A percentile compares a stretch with the other conserved stretches of the same genome.
Conservation (phyloP, 2,113 vertebrate genomes). For the Corythornis madagascariensis region DNA sequence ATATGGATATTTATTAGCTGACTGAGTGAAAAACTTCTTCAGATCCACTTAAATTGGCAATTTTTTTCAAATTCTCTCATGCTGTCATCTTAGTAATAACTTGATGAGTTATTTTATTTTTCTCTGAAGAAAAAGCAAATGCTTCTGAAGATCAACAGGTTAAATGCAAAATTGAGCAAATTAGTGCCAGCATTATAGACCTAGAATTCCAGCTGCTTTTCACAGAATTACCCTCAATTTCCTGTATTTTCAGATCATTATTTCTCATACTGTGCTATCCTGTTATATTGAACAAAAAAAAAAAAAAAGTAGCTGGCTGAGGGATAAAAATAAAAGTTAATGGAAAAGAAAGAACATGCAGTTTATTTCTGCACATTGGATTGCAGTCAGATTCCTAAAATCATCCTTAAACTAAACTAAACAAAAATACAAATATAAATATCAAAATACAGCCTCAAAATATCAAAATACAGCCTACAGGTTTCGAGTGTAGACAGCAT, state of each 20-base stretch:
- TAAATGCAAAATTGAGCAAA: neutral
- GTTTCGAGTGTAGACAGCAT: neutral
- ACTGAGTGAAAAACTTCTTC: neutral
- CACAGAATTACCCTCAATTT: slow-evolving; percentile 15
- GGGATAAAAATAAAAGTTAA: neutral
- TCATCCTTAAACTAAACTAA: neutral
- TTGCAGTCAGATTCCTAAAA: neutral
- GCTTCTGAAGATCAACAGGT: neutral
- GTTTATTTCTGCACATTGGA: neutral
- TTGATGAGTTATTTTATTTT: neutral
- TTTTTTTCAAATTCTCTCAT: neutral
- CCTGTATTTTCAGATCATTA: neutral
- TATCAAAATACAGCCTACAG: neutral
- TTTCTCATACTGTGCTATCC: neutral
- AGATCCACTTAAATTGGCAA: neutral
- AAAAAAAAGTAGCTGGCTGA: neutral
- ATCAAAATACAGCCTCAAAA: neutral
- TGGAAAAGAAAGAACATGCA: neutral
- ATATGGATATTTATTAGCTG: neutral
- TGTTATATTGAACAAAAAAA: neutral
- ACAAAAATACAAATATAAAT: neutral
- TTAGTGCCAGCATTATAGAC: neutral
- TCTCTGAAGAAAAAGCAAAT: neutral
- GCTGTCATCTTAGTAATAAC: neutral
- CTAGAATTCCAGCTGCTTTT: neutral